Evolutionary conservation across 2,113 vertebrate species (phyloP).

Genomic region (Pycnonotus jocosus): DNA sequence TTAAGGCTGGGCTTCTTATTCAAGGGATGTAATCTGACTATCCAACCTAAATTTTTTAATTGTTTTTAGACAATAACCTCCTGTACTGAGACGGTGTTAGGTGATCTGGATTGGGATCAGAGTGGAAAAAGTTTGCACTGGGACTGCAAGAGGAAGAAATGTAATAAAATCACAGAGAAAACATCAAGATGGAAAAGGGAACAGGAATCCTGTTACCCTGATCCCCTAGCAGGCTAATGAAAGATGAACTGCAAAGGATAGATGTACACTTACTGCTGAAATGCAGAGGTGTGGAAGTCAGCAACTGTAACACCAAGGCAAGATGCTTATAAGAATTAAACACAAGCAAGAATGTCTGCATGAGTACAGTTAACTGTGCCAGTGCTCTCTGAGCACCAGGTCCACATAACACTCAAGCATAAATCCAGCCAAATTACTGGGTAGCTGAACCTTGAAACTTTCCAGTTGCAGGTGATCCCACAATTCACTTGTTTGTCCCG

Average conservation of each 20-base stretch:
- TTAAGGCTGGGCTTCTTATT: background rate
- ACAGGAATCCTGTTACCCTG: background rate
- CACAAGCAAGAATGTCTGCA: background rate
- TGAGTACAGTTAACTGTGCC: background rate
- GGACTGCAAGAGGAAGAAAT: background rate
- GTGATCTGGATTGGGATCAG: background rate
- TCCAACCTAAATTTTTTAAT: background rate
- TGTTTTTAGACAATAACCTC: background rate
- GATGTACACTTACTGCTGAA: background rate
- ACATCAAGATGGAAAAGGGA: background rate
- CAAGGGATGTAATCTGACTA: constrained; percentile 6
- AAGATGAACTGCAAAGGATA: background rate
- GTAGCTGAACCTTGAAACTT: background rate
- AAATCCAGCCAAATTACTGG: background rate
- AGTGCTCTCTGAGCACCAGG: background rate
- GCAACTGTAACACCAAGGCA: background rate
- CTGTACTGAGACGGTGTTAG: background rate
- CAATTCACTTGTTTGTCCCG: background rate
- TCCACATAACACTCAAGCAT: background rate
- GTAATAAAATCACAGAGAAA: background rate
- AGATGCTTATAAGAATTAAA: background rate
- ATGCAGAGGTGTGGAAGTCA: background rate
- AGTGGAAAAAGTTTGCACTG: background rate
- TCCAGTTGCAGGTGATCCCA: background rate
- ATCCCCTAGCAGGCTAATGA: background rate